Conservation (phyloP, 2,888 invertebrate species). For the Venusia cambrica region DNA sequence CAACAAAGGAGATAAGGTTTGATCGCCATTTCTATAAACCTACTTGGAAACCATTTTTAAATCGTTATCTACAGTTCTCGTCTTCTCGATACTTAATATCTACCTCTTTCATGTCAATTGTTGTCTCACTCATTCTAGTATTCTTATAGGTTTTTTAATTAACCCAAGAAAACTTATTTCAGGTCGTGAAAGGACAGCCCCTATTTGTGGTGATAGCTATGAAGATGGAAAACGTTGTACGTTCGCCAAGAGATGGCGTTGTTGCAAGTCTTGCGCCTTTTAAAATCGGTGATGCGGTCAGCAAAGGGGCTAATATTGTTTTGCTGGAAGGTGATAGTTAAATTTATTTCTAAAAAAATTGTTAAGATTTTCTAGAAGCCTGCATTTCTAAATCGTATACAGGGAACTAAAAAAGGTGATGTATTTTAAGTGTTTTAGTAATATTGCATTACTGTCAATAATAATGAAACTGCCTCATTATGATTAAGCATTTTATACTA, state of each 20-base stretch:
- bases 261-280: constrained; percentile 86
- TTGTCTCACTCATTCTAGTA: too few relatives aligned
- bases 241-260: constrained; percentile 88
- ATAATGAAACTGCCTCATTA: too few relatives aligned
- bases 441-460: too few relatives aligned
- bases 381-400: constrained; percentile 2
- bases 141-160: too few relatives aligned
- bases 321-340: constrained; percentile 70
- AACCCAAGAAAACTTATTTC: constrained; percentile 8
- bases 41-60: too few relatives aligned
- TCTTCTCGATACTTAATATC: too few relatives aligned
- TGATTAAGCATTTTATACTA: too few relatives aligned
- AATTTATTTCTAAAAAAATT: constrained; percentile 7
- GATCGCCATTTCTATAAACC: not conserved
- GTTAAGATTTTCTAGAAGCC: not conserved
- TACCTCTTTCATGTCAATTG: too few relatives aligned
- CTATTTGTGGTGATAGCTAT: constrained; percentile 98
- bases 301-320: constrained; percentile 86
- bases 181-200: constrained; percentile 92
- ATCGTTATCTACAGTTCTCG: too few relatives aligned
- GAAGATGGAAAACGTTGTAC: constrained; percentile 99
- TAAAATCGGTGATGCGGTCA: constrained; percentile 90
- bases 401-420: constrained; percentile 1
- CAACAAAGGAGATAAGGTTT: constrained; percentile 84
- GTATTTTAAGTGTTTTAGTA: too few relatives aligned